Base-by-base conservation (phyloP, 2,888 invertebrate genomes). In the Tupiocoris notatus region DNA sequence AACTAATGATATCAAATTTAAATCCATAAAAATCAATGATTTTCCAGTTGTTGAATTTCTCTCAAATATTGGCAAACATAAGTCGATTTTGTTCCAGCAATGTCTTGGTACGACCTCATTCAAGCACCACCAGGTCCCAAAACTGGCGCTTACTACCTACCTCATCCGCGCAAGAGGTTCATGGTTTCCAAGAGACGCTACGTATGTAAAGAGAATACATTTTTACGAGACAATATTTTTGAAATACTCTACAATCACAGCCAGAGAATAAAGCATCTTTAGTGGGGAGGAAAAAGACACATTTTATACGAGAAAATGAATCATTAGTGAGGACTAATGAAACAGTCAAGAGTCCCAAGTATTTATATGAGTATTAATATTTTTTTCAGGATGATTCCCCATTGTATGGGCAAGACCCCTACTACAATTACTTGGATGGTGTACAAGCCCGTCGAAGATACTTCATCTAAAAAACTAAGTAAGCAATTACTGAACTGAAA, bases 111-210 rank as follows among this genome's bases (percentile, higher is more conserved):
- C 39, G 39, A 39, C 39, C 3, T 39, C 6, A 12, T 7, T 39
- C 39, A 39, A 39, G 39, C 12, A 7, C 6, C 39, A 39, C 6
- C 39, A 3, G 39, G 39, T 39, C 39, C 39, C 6, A 39, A 39
- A 39, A 39, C 6, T 12, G 39, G 39, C 39, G 3, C 39, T 12
- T 39, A 39, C 39, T 39, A 39, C 12, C 39, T 39, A 7, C 79
- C 78, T 18, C 79, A 75, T 1, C 77, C 75, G 2, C 78, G 83
- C 79, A 89, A 89, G 83, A 85, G 89, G 57, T 89, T 88, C 82
- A 88, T 89, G 88, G 88, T 89, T 0, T 86, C 89, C 21, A 86
- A 87, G 81, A 89, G 88, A 82, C 81, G 84, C 54, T 83, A 83
- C 73, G 85, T 85, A 75, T 80, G 84, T 59, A 20, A 3, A 6